Percentiles rank a stretch among this genome's conserved stretches.
These are phyloP conservation scores for Bostrychus sinensis DNA, from an alignment of 2,113 vertebrate genomes.

Conservation along the genomic window DNA sequence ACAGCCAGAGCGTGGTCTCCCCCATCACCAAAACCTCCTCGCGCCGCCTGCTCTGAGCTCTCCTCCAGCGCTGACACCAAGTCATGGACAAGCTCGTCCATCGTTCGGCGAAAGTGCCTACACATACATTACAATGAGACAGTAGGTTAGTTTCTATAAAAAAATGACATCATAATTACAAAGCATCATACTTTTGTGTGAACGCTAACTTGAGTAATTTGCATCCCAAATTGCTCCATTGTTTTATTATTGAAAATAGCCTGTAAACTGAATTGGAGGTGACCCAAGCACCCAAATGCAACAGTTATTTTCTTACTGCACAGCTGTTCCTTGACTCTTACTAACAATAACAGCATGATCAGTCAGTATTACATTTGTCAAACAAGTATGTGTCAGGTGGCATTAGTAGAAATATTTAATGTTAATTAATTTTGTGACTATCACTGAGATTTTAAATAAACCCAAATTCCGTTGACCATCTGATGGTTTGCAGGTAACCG, in stretches of 20 bases:
- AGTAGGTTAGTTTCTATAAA: neutral
- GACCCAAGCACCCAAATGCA: too few relatives aligned
- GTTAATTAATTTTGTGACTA: too few relatives aligned
- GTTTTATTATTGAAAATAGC: too few relatives aligned
- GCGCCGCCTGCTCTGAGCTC: conserved; percentile 96
- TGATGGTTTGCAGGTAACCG: neutral
- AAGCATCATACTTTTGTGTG: neutral
- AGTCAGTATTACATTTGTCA: too few relatives aligned
- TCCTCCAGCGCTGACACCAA: conserved; percentile 97
- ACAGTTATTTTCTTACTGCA: too few relatives aligned
- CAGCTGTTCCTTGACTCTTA: too few relatives aligned
- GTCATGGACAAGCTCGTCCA: conserved; percentile 99
- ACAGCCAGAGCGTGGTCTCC: conserved; percentile 89
- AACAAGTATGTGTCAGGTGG: too few relatives aligned
- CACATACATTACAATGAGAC: neutral
- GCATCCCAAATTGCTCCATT: too few relatives aligned
- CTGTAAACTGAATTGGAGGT: too few relatives aligned
- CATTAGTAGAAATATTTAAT: too few relatives aligned
- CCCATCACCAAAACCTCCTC: conserved; percentile 91
- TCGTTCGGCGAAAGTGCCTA: conserved; percentile 96
- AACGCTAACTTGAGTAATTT: too few relatives aligned
- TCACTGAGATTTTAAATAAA: neutral
- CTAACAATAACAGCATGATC: too few relatives aligned
- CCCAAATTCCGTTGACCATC: neutral
- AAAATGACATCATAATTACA: neutral